phyloP scores from a whole-genome alignment of 2,888 invertebrate species.

The Neoitamus cyanurus region DNA sequence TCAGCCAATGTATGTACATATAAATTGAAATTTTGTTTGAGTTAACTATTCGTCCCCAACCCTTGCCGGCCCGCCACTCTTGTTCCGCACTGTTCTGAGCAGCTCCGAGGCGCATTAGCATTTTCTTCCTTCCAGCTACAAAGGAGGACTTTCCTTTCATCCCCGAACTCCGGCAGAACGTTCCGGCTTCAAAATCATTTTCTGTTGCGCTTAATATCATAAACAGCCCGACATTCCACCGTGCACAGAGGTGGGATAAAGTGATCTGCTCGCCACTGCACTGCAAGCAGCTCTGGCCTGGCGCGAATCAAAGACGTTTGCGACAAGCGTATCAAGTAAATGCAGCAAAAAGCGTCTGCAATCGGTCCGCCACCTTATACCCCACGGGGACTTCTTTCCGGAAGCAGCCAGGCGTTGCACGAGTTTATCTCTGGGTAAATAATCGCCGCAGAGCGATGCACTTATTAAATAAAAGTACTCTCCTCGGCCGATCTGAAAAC shows the following conservation, averaged over 20 bases:
- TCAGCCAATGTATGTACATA: slow-evolving; percentile 51
- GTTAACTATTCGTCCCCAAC: slow-evolving; percentile 16
- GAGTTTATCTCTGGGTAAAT: background rate
- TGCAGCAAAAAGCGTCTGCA: background rate
- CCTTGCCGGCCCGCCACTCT: background rate
- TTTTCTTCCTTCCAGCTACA: background rate
- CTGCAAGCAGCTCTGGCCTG: background rate
- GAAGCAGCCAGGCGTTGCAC: background rate
- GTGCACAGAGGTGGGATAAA: background rate
- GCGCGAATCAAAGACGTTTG: background rate
- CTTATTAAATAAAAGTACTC: background rate
- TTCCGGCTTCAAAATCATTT: background rate
- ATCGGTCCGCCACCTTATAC: background rate
- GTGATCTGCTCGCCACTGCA: background rate
- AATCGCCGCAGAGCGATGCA: background rate
- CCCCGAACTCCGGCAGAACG: background rate
- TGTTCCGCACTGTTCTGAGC: background rate
- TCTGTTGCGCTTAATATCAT: background rate
- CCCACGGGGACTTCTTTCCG: background rate
- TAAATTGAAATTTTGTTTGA: slow-evolving; percentile 52
- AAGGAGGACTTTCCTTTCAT: background rate
- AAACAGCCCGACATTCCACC: background rate
- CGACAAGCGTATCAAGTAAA: background rate
- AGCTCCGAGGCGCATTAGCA: background rate
- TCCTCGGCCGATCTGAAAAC: background rate